Percentiles rank a stretch among this genome's conserved stretches.
Conservation (phyloP, 2,113 vertebrate species). For the Enhydra lutris region DNA sequence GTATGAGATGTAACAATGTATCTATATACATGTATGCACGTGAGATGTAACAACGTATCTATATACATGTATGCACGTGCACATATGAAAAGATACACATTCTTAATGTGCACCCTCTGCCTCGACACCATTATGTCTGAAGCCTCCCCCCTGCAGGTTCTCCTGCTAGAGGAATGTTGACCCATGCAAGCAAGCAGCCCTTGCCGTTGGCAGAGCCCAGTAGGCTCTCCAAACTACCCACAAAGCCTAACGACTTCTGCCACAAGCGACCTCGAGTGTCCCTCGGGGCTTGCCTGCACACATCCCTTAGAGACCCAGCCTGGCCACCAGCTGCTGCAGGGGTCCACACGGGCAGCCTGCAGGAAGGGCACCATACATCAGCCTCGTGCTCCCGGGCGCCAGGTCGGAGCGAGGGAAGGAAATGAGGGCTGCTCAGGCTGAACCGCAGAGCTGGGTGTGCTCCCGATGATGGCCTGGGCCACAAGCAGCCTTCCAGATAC, state of each 20-base stretch:
- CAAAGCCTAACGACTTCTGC: too few relatives aligned
- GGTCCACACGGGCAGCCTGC: too few relatives aligned
- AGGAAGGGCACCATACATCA: neutral
- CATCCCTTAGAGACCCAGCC: neutral
- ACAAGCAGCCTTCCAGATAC: neutral
- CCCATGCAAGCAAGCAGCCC: neutral
- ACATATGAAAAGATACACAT: neutral
- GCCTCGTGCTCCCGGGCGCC: neutral
- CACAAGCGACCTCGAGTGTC: too few relatives aligned
- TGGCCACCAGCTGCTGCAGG: too few relatives aligned
- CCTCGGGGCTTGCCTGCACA: neutral
- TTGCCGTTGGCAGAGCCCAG: accelerated
- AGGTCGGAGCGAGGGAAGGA: neutral
- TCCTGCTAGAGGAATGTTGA: neutral
- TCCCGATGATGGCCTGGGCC: neutral
- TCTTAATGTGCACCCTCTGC: accelerated
- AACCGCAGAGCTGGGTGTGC: neutral
- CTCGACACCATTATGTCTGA: too few relatives aligned
- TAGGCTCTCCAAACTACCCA: neutral
- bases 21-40: neutral
- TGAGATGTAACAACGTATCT: neutral
- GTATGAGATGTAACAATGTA: neutral
- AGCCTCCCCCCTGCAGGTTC: neutral
- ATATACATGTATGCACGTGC: neutral
- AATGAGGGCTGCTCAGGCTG: too few relatives aligned